Conservation (phyloP, 2,888 invertebrate species). For the Euplexia lucipara region DNA sequence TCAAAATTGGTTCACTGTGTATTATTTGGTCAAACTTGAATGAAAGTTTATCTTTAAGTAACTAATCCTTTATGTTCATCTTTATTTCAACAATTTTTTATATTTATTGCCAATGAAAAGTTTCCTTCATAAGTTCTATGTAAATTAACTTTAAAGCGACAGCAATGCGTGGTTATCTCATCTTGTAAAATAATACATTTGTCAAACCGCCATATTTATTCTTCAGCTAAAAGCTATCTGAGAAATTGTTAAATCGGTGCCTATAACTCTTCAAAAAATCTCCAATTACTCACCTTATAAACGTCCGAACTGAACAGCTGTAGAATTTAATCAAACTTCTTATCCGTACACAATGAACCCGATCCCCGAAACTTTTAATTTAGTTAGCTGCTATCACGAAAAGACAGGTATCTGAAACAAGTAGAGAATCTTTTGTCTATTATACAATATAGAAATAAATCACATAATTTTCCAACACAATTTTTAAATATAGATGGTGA, state of each 20-base stretch:
- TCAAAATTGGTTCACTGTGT: too few relatives aligned
- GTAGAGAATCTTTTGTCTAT: constrained; percentile 53
- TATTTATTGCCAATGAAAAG: too few relatives aligned
- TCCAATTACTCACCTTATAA: constrained; percentile 60
- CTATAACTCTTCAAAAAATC: constrained; percentile 17
- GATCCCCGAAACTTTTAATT: constrained; percentile 63
- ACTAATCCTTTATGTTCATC: too few relatives aligned
- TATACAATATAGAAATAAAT: constrained; percentile 45
- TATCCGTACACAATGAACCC: constrained; percentile 61
- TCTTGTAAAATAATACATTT: too few relatives aligned
- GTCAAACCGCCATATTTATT: too few relatives aligned
- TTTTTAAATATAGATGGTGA: constrained; percentile 49
- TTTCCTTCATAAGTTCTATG: too few relatives aligned
- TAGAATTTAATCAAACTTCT: constrained; percentile 64
- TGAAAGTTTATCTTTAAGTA: too few relatives aligned
- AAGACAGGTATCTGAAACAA: constrained; percentile 70
- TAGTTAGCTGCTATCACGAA: constrained; percentile 60
- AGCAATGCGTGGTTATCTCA: too few relatives aligned
- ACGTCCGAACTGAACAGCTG: constrained; percentile 51
- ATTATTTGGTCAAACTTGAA: too few relatives aligned
- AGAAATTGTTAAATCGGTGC: background rate
- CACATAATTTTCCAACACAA: constrained; percentile 30
- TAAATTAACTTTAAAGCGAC: too few relatives aligned
- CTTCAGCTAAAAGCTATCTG: too few relatives aligned
- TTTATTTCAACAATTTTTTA: too few relatives aligned